These are phyloP conservation scores for Cheilosia urbana DNA, from an alignment of 2,888 invertebrate genomes.

Conservation along the genomic window DNA sequence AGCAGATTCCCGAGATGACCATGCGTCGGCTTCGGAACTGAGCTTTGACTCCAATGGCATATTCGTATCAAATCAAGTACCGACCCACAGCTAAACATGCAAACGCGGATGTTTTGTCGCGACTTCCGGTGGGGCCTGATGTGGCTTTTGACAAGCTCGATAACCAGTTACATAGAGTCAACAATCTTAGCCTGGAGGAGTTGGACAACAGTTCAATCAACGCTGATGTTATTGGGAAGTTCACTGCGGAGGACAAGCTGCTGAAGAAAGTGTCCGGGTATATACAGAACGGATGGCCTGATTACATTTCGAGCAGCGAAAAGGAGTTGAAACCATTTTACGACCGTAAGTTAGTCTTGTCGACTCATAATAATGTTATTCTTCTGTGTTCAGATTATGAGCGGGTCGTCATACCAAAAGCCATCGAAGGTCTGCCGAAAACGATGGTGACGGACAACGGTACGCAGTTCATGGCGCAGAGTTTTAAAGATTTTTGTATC, in stretches of 20 bases:
- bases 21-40: constrained; percentile 37
- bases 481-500: constrained; percentile 74
- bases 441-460: constrained; percentile 76
- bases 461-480: constrained; percentile 69
- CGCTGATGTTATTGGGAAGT: constrained; percentile 12
- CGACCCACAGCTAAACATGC: constrained; percentile 23
- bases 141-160: constrained; percentile 11
- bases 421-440: constrained; percentile 74
- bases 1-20: constrained; percentile 60
- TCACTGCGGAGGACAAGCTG: constrained; percentile 11
- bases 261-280: constrained; percentile 13
- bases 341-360: constrained; percentile 19
- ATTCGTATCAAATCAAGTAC: constrained; percentile 23
- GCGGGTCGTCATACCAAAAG: too few relatives aligned
- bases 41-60: constrained; percentile 24
- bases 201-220: constrained; percentile 7
- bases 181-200: background rate
- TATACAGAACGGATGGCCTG: constrained; percentile 41
- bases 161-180: background rate
- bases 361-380: constrained; percentile 10
- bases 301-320: background rate
- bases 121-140: constrained; percentile 53
- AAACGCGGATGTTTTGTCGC: constrained; percentile 36
- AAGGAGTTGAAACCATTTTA: constrained; percentile 29
- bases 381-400: constrained; percentile 12